phyloP scores from a whole-genome alignment of 1,140 invertebrate genomes.

The Drosophila navojoa region DNA sequence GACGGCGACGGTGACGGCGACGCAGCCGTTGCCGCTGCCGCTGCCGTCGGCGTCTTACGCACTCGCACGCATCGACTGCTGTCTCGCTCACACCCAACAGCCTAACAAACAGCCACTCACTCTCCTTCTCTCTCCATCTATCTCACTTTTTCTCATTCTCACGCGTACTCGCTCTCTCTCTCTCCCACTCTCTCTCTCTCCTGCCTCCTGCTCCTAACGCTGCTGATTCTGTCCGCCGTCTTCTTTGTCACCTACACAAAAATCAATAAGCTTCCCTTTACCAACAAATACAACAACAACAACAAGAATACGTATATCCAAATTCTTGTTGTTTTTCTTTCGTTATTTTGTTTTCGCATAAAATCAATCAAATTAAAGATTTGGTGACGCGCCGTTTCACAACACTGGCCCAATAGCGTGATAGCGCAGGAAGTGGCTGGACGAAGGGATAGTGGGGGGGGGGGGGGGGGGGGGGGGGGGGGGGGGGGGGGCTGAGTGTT shows the following conservation, averaged over 20 bases:
- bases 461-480: too few species aligned
- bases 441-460: too few species aligned
- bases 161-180: too few species aligned
- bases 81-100: constrained; percentile 50
- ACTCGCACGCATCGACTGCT: constrained; percentile 53
- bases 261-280: constrained; percentile 28
- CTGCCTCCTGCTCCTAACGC: neutral
- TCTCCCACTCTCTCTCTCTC: neutral
- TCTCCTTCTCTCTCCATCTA: neutral
- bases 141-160: neutral
- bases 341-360: neutral
- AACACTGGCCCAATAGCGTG: constrained; percentile 13
- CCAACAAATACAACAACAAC: constrained; percentile 10
- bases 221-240: constrained; percentile 6
- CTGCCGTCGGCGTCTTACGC: constrained; percentile 37
- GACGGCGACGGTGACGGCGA: constrained; percentile 1
- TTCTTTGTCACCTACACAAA: constrained; percentile 63
- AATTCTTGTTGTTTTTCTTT: constrained; percentile 1
- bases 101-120: neutral
- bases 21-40: constrained; percentile 7
- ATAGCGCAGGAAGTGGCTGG: too few species aligned
- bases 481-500: too few species aligned
- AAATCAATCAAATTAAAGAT: constrained; percentile 49
- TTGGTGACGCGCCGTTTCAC: constrained; percentile 12
- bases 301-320: constrained; percentile 3